Base-by-base conservation (phyloP, 1,140 invertebrate genomes). In the Caerostris darwini region DNA sequence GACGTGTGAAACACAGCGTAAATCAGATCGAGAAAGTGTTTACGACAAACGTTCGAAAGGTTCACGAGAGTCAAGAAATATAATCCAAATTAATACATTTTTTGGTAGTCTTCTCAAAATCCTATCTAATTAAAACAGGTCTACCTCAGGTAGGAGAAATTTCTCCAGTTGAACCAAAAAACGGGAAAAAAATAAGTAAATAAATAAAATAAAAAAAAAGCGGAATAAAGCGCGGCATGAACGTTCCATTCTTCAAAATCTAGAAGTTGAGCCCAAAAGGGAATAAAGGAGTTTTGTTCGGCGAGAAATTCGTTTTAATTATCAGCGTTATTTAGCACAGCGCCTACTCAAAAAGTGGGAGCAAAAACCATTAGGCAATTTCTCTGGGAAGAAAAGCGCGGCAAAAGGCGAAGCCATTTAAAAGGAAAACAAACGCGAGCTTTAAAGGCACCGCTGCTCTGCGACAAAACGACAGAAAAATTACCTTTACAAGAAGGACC, bases 281-380 rank as follows among this genome's bases (percentile, higher is more conserved):
- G 92, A 94, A 94, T 94, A 94, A 81, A 61, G 67, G 86, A 88
- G 69, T 94, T 94, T 94, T 94, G 85, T 94, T 94, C 67, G 92
- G 92, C 92, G 64, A 93, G 92, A 93, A 93, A 93, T 93, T 93
- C 92, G 92, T 94, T 94, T 94, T 94, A 94, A 94, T 94, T 94
- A 94, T 94, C 85, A 94, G 92, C 92, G 92, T 93, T 93, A 93
- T 93, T 93, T 93, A 58, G 83, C 83, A 54, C 77, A 71, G 57
- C 90, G 58, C 57, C 77, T 57, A 69, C 86, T 94, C 85, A 94
- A 94, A 94, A 94, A 94, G 19, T 56, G 59, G 81, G 87, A 85
- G 93, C 87, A 94, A 94, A 94, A 94, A 94, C 93, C 93, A 90
- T 90, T 90, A 94, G 88, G 88, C 59, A 90, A 94, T 94, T 94